A percentile compares a stretch with the other conserved stretches of the same genome.
Evolutionary conservation across 2,113 vertebrate species (phyloP).

Genomic region (Ictalurus furcatus): DNA sequence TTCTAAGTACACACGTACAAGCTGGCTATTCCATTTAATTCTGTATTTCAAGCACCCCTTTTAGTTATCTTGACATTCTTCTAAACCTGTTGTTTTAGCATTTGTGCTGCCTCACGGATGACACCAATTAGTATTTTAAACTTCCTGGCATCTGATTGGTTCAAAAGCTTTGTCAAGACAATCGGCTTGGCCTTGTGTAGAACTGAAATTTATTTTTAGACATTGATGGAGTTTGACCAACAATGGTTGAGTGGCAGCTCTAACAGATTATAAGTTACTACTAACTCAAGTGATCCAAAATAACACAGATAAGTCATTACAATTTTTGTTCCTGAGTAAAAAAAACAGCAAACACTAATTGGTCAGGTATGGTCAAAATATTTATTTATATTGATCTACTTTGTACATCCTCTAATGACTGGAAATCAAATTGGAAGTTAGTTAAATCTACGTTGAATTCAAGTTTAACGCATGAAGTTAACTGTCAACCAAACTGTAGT

Average conservation of each 20-base stretch:
- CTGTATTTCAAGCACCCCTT: background rate
- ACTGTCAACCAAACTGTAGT: no score
- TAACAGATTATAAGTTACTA: background rate
- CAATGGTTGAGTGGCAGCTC: background rate
- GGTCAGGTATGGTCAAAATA: no score
- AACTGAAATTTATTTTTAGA: background rate
- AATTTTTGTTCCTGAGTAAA: no score
- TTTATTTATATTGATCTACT: no score
- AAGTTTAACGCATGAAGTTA: no score
- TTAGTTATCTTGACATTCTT: background rate
- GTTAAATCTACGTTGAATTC: no score
- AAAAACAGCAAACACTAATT: no score
- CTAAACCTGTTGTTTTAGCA: background rate
- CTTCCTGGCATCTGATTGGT: background rate
- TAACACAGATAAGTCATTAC: background rate
- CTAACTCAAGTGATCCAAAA: background rate
- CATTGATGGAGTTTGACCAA: background rate
- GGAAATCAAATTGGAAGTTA: no score
- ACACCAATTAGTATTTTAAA: background rate
- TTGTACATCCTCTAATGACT: no score
- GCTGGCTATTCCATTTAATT: background rate
- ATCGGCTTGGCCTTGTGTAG: background rate
- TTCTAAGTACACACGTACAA: fast-evolving
- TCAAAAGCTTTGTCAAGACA: background rate
- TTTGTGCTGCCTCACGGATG: background rate